phyloP scores from a whole-genome alignment of 2,888 invertebrate species.

The Chironomus riparius region DNA sequence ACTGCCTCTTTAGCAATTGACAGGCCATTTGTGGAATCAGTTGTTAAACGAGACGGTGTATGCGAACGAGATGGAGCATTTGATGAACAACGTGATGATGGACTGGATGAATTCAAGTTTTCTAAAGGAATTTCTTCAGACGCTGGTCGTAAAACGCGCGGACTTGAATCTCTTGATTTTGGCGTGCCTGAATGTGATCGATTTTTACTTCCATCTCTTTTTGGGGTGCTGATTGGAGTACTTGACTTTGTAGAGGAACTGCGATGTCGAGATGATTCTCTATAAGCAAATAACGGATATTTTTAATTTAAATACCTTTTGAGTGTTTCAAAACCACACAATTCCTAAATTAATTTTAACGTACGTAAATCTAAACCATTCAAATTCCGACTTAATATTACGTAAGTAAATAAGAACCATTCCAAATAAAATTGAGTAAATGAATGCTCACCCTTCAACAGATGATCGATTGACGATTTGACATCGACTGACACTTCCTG shows the following conservation, averaged over 20 bases:
- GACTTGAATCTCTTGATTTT: slow-evolving; percentile 62
- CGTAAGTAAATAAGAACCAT: too few species aligned
- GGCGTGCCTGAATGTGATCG: slow-evolving; percentile 37
- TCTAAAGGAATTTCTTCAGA: slow-evolving; percentile 76
- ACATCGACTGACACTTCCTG: slow-evolving; percentile 38
- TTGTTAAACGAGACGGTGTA: slow-evolving; percentile 38
- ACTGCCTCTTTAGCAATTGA: slow-evolving; percentile 23
- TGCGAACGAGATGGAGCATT: slow-evolving; percentile 43
- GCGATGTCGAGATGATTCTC: not conserved
- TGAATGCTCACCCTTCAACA: slow-evolving; percentile 4
- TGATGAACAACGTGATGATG: slow-evolving; percentile 36
- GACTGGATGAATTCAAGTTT: slow-evolving; percentile 50
- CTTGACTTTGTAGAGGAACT: not conserved
- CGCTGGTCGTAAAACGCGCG: slow-evolving; percentile 59
- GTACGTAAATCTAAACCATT: too few species aligned
- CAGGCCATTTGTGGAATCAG: slow-evolving; percentile 34
- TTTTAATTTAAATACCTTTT: not conserved
- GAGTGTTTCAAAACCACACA: too few species aligned
- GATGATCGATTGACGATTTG: slow-evolving; percentile 32
- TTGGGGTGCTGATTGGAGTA: slow-evolving; percentile 6
- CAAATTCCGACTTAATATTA: too few species aligned
- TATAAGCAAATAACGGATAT: not conserved
- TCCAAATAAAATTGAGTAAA: too few species aligned
- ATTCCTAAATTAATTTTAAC: not conserved
- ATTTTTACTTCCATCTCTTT: slow-evolving; percentile 37